These are phyloP conservation scores for Poicephalus meyeri DNA, from an alignment of 2,113 vertebrate species.

Conservation along the genomic window DNA sequence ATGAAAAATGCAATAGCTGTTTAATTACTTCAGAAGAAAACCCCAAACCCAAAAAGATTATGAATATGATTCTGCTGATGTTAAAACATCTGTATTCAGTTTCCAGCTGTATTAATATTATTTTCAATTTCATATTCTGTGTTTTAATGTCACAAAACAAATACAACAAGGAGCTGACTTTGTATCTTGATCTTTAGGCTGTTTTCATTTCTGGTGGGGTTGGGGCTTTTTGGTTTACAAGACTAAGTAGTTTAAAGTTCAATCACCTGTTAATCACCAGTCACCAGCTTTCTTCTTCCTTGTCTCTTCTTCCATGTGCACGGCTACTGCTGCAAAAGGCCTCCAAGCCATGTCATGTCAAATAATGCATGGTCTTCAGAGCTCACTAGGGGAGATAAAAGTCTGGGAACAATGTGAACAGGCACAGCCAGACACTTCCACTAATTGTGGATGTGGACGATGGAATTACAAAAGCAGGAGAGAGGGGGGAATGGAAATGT, in stretches of 20 bases:
- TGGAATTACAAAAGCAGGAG: slow-evolving; percentile 56
- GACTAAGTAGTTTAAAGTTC: neutral
- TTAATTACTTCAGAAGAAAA: neutral
- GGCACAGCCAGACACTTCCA: slow-evolving; percentile 66
- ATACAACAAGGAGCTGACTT: neutral
- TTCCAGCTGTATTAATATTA: neutral
- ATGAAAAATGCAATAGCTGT: slow-evolving; percentile 13
- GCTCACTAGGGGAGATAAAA: slow-evolving; percentile 54
- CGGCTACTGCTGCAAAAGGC: neutral
- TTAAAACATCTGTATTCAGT: slow-evolving; percentile 4
- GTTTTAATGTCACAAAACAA: slow-evolving; percentile 30
- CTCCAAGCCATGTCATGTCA: slow-evolving; percentile 48
- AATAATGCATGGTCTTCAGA: slow-evolving; percentile 65
- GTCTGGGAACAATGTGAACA: slow-evolving; percentile 55
- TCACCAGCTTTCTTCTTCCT: neutral
- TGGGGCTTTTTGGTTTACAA: neutral
- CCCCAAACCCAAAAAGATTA: neutral
- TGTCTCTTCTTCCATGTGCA: neutral
- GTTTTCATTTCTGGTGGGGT: neutral
- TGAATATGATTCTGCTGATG: neutral
- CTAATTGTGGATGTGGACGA: slow-evolving; percentile 63
- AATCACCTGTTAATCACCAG: neutral
- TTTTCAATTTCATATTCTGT: slow-evolving; percentile 22
- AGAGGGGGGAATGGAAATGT: slow-evolving; percentile 47
- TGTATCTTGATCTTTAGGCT: neutral